These are phyloP conservation scores for Nothura maculosa DNA, from an alignment of 2,797 vertebrate genomes.

Conservation along the genomic window DNA sequence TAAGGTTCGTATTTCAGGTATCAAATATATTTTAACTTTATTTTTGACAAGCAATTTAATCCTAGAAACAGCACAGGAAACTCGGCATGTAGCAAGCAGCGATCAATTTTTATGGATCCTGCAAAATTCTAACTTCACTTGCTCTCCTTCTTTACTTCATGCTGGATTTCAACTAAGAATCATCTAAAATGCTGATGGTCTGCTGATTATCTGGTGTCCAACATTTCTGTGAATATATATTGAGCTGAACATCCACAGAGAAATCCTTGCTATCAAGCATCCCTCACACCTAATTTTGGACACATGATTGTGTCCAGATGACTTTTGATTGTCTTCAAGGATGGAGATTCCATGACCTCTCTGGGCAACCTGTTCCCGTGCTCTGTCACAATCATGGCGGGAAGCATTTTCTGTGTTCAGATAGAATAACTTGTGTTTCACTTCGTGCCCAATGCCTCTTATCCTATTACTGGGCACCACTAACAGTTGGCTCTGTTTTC, in stretches of 20 bases:
- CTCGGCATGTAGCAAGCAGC: neutral
- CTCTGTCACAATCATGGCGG: neutral
- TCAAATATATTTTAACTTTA: neutral
- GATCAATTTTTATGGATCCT: neutral
- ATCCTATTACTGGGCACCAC: neutral
- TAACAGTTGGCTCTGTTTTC: neutral
- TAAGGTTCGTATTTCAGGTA: neutral
- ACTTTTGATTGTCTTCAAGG: neutral
- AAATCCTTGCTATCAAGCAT: fast-evolving
- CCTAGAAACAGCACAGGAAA: neutral
- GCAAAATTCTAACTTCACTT: neutral
- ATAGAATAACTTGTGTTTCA: neutral
- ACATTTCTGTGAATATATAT: neutral
- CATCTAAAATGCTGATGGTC: neutral
- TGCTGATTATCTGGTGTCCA: neutral
- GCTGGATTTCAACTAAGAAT: neutral
- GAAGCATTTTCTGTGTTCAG: neutral
- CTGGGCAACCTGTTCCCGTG: neutral
- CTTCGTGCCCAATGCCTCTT: neutral
- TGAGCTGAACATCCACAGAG: neutral
- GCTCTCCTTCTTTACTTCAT: neutral
- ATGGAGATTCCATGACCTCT: neutral
- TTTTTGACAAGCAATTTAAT: neutral
- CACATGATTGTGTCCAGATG: neutral
- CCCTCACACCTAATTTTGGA: neutral